Conservation (phyloP, 1,140 invertebrate genomes). For the Adelges cooleyi region DNA sequence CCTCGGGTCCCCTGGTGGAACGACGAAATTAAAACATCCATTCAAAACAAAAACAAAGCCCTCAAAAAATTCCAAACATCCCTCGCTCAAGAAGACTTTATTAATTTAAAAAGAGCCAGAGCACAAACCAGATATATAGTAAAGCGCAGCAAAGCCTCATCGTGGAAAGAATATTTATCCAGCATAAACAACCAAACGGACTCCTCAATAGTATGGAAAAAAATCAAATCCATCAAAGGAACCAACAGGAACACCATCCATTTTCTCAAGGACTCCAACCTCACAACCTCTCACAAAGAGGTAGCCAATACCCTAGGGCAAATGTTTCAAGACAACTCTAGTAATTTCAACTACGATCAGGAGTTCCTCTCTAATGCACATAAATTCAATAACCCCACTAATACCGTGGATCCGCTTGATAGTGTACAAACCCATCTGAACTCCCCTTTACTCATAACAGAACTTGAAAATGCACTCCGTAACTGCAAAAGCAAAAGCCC, state of each 20-base stretch:
- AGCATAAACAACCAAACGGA: background rate
- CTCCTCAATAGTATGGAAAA: background rate
- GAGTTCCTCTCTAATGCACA: background rate
- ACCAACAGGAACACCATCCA: background rate
- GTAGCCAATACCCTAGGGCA: background rate
- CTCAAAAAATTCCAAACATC: background rate
- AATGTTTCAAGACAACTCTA: background rate
- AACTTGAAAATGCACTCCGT: background rate
- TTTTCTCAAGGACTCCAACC: background rate
- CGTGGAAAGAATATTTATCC: background rate
- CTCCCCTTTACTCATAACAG: too few species aligned
- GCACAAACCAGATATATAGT: background rate
- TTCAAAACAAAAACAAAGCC: background rate
- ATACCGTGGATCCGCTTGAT: background rate
- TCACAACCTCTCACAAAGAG: background rate
- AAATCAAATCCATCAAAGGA: background rate
- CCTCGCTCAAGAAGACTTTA: background rate
- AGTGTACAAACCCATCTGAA: too few species aligned
- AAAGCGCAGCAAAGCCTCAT: background rate
- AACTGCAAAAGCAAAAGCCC: background rate
- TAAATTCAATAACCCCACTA: background rate
- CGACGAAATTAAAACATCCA: background rate
- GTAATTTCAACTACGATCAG: background rate
- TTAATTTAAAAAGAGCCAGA: background rate
- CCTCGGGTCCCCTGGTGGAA: background rate